Evolutionary conservation across 1,140 invertebrate genomes (phyloP).

Genomic region (Papilio glaucus): DNA sequence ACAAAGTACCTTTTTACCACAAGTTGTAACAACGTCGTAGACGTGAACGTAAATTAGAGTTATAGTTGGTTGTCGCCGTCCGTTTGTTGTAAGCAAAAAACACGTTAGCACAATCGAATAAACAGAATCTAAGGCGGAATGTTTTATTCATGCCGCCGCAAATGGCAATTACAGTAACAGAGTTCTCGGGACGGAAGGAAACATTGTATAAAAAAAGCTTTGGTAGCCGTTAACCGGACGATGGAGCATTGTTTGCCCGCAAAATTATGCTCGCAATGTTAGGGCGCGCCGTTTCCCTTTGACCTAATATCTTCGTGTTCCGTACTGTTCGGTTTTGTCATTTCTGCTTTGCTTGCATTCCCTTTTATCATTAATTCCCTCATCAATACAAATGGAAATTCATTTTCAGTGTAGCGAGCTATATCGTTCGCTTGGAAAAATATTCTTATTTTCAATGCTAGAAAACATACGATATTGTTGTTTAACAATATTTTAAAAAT

Average conservation of each 20-base stretch:
- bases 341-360: conserved; percentile 39
- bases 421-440: neutral
- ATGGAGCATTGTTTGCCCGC: conserved; percentile 51
- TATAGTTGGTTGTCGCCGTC: conserved; percentile 5
- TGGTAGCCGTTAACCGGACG: conserved; percentile 53
- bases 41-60: conserved; percentile 23
- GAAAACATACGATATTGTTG: neutral
- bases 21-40: neutral
- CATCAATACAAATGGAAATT: conserved; percentile 33
- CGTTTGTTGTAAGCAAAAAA: conserved; percentile 46
- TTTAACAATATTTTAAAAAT: neutral
- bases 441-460: neutral
- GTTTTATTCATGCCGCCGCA: conserved; percentile 63
- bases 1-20: neutral
- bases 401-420: conserved; percentile 16
- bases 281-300: conserved; percentile 50
- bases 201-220: conserved; percentile 59
- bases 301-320: conserved; percentile 51
- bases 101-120: conserved; percentile 44
- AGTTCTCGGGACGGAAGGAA: conserved; percentile 52
- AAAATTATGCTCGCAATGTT: conserved; percentile 60
- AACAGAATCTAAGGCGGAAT: conserved; percentile 54
- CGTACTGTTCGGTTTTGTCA: conserved; percentile 38
- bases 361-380: conserved; percentile 39
- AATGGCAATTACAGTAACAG: conserved; percentile 60